phyloP scores from a whole-genome alignment of 2,888 invertebrate species.

The Seira musarum region DNA sequence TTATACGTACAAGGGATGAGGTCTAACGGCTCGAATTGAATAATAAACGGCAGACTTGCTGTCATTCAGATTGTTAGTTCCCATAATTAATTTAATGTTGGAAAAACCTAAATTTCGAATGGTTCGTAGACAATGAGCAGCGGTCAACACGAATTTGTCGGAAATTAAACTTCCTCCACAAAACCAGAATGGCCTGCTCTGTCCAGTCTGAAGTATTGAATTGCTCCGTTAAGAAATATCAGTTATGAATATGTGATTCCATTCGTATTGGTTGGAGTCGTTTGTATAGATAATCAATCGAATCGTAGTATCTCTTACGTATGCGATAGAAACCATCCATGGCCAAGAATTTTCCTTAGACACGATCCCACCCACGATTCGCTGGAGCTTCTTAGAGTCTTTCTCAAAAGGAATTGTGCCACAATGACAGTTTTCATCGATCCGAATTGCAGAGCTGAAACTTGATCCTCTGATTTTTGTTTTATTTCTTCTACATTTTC shows the following conservation, averaged over 20 bases:
- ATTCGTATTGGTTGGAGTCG: neutral
- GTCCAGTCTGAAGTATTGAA: conserved; percentile 59
- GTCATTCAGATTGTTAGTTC: conserved; percentile 56
- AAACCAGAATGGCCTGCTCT: conserved; percentile 58
- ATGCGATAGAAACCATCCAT: conserved; percentile 62
- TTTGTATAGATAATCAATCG: neutral
- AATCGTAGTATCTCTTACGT: conserved; percentile 24
- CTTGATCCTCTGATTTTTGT: too few species aligned
- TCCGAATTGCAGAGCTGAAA: neutral
- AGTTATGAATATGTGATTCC: too few species aligned
- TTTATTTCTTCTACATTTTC: too few species aligned
- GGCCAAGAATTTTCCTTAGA: conserved; percentile 61
- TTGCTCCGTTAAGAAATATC: too few species aligned
- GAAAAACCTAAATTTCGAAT: conserved; percentile 50
- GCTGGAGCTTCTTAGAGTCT: conserved; percentile 36
- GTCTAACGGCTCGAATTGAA: conserved; percentile 39
- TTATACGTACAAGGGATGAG: conserved; percentile 59
- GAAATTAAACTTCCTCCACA: conserved; percentile 61
- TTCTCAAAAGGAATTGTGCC: conserved; percentile 37
- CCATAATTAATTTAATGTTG: conserved; percentile 56
- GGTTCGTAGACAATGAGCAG: conserved; percentile 54
- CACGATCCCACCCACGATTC: conserved; percentile 54
- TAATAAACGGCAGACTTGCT: conserved; percentile 27
- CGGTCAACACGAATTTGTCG: conserved; percentile 44
- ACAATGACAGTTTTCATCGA: conserved; percentile 41